Evolutionary conservation across 2,888 invertebrate species (phyloP), one percentile per base, ranked within the genome.

Genomic region (Dolichopus griseipennis): DNA sequence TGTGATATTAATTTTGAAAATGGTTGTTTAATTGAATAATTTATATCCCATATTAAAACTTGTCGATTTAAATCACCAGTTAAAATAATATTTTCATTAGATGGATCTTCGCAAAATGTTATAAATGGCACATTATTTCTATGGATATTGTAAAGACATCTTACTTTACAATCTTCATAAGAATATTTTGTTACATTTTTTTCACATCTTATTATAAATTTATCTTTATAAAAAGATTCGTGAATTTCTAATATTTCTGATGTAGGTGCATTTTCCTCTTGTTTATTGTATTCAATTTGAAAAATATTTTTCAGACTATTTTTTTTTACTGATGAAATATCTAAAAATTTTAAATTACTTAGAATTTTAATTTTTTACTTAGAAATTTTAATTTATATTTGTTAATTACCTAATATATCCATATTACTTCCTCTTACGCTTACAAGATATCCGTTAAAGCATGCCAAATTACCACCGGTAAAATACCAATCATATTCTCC

Each of bases 401-500:
- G 8, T n/a, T 62, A 70, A 71, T 72, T 74, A 75, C 75, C 71
- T 65, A 76, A 65, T 22, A 69, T 71, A 2, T 71, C 71, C 43
- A 79, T 65, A 7, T 72, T 68, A 2, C 70, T 66, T 0, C 79
- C 79, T 41, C 69, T 72, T 0, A 74, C 74, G 70, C 79, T 64
- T n/a, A 70, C 66, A 6, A 66, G 64, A 2, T 37, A 66, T 4
- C 73, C 68, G 0, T 65, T 67, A 65, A 76, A 52, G 1, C 72
- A 63, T 67, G 72, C 72, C 1, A 81, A 70, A 73, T 78, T 80
- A 10, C 81, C 81, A 2, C 78, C 78, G 0, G 79, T 78, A 68
- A 77, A 81, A 64, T 79, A 80, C 69, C 77, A 80, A 69, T 81
- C 81, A 64, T 78, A 79, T 64, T 76, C 76, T 6, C 75, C 74